Percentiles rank a stretch among this genome's conserved stretches.
Conservation (phyloP, 2,888 invertebrate genomes). For the Osmoderma eremita region DNA sequence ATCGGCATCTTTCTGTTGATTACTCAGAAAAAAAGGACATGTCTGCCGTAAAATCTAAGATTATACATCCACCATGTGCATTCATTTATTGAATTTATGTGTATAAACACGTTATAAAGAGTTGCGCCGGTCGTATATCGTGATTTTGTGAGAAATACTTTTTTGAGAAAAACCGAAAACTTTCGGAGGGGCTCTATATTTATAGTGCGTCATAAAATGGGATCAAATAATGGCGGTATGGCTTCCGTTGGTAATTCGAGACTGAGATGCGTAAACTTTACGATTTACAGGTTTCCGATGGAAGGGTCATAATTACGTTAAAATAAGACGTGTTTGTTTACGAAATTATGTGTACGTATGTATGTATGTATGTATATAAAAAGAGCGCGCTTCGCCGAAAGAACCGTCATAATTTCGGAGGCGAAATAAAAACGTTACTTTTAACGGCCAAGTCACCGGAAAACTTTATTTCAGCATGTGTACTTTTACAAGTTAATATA, state of each 20-base stretch:
- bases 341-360: constrained; percentile 29
- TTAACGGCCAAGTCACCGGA: constrained; percentile 35
- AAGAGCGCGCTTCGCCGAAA: constrained; percentile 34
- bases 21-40: neutral
- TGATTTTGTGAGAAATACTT: constrained; percentile 18
- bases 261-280: constrained; percentile 45
- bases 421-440: constrained; percentile 33
- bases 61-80: constrained; percentile 4
- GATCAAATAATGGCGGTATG: constrained; percentile 44
- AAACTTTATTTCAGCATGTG: constrained; percentile 36
- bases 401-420: constrained; percentile 34
- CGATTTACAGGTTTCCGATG: constrained; percentile 46
- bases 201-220: constrained; percentile 43
- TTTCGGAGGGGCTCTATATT: constrained; percentile 35
- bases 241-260: constrained; percentile 48
- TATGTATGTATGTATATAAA: constrained; percentile 24
- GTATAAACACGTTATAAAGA: constrained; percentile 18
- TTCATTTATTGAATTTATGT: constrained; percentile 23
- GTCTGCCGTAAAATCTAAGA: constrained; percentile 2
- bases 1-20: too few species aligned
- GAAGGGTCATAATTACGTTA: constrained; percentile 40
- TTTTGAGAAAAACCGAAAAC: constrained; percentile 21
- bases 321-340: constrained; percentile 38
- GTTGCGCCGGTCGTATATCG: constrained; percentile 7
- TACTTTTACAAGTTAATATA: constrained; percentile 35